phyloP scores from a whole-genome alignment of 2,797 vertebrate species.

The Chrysocyon brachyurus region DNA sequence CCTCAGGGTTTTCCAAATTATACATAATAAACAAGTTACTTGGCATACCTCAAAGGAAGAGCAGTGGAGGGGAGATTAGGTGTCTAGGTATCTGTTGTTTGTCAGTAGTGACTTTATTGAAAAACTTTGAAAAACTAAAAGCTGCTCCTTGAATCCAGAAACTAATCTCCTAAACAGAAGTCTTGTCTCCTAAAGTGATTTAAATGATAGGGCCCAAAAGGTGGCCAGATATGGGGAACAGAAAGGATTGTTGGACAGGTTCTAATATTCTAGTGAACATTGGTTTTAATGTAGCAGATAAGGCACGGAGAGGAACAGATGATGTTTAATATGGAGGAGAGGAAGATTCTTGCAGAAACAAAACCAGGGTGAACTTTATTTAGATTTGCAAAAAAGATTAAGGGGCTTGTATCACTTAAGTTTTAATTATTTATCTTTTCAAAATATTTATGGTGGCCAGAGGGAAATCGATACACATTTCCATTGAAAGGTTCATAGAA shows the following conservation, averaged over 20 bases:
- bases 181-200: background rate
- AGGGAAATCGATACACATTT: background rate
- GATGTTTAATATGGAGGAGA: background rate
- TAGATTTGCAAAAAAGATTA: slow-evolving; percentile 49
- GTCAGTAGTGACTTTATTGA: slow-evolving; percentile 3
- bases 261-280: background rate
- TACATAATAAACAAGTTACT: background rate
- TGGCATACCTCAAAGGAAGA: background rate
- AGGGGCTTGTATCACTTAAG: background rate
- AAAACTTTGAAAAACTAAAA: slow-evolving; percentile 45
- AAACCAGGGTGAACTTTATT: slow-evolving; percentile 40
- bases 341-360: slow-evolving; percentile 37
- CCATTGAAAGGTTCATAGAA: background rate
- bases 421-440: slow-evolving; percentile 44
- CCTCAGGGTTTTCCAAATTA: background rate
- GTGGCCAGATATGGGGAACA: background rate
- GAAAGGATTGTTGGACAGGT: background rate
- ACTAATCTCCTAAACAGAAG: background rate
- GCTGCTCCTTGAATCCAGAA: background rate
- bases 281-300: slow-evolving; percentile 21
- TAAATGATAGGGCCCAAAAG: background rate
- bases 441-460: slow-evolving; percentile 41
- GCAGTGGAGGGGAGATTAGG: background rate
- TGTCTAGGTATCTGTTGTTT: background rate
- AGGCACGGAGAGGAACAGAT: background rate